These are phyloP conservation scores for Lithophane ornitopus DNA, from an alignment of 2,888 invertebrate genomes.

Conservation along the genomic window DNA sequence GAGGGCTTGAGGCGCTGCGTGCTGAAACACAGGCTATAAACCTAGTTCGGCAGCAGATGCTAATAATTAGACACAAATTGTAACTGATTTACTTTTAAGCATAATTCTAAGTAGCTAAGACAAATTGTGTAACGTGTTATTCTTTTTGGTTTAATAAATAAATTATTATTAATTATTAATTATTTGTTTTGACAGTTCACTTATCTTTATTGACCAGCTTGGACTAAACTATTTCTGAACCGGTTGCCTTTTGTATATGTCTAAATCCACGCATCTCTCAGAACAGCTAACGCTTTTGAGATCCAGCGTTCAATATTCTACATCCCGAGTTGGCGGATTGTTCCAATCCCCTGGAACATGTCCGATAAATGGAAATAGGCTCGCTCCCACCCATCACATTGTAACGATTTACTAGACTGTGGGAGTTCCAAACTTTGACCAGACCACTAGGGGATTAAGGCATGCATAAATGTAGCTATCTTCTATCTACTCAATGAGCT, in stretches of 20 bases:
- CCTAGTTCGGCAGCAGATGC: too few relatives aligned
- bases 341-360: constrained; percentile 43
- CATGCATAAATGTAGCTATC: constrained; percentile 1
- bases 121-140: too few relatives aligned
- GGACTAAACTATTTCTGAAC: not conserved
- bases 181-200: not conserved
- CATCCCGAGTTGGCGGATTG: constrained; percentile 35
- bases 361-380: constrained; percentile 57
- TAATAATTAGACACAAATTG: too few relatives aligned
- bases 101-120: too few relatives aligned
- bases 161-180: too few relatives aligned
- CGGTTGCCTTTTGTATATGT: not conserved
- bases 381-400: constrained; percentile 25
- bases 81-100: too few relatives aligned
- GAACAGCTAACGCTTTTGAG: constrained; percentile 5
- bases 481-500: not conserved
- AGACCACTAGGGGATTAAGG: constrained; percentile 11
- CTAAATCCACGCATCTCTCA: not conserved
- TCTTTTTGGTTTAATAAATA: too few relatives aligned
- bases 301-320: constrained; percentile 13
- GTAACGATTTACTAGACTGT: constrained; percentile 30
- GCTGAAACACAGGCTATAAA: too few relatives aligned
- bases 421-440: constrained; percentile 24
- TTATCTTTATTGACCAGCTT: not conserved
- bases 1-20: too few relatives aligned